Base-by-base conservation (phyloP, 1,140 invertebrate genomes). In the Hycleus cichorii region DNA sequence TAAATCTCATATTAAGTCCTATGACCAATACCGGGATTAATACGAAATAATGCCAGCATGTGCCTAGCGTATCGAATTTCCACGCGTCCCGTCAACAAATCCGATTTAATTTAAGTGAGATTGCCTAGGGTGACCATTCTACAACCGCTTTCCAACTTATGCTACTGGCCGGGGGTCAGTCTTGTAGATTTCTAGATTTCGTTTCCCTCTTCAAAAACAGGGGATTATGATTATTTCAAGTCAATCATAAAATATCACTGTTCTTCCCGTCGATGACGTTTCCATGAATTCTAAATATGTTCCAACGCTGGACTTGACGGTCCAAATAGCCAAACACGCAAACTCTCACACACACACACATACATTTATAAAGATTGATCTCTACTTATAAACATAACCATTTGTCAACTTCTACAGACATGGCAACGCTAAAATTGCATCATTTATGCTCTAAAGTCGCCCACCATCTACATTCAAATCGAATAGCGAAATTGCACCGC, bases 231-330 rank as follows among this genome's bases (percentile, higher is more conserved):
- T 63, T 63, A 57, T 62, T 60, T 55, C 49, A 61, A 58, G 55
- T 58, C 64, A 70, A 72, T 72, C 69, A 67, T 71, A 70, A 71
- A 68, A 71, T 71, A 71, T 71, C 60, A 63, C 68, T 59, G 61
- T 47, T 55, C 45, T 46, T 55, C 47, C 52, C 39, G 63, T 64
- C 62, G 67, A 64, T 69, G 67, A 69, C 67, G 62, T 69, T 69
- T 69, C 63, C 57, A 69, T 69, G 67, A 60, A 69, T 69, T 67
- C 62, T 62, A 55, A 55, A 55, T 55, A 47, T 47, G 32, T 32
- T 39, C 52, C 47, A 42, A 42, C 10, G 45, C 42, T 47, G 52
- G 52, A 55, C 52, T 32, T 32, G 32, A 32, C 32, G 32, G 32
- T 32, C 32, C 32, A 32, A 4, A 32, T 32, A 32, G 4, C 4